These are phyloP conservation scores for Scolopax rusticola DNA, from an alignment of 2,797 vertebrate species.

Conservation along the genomic window DNA sequence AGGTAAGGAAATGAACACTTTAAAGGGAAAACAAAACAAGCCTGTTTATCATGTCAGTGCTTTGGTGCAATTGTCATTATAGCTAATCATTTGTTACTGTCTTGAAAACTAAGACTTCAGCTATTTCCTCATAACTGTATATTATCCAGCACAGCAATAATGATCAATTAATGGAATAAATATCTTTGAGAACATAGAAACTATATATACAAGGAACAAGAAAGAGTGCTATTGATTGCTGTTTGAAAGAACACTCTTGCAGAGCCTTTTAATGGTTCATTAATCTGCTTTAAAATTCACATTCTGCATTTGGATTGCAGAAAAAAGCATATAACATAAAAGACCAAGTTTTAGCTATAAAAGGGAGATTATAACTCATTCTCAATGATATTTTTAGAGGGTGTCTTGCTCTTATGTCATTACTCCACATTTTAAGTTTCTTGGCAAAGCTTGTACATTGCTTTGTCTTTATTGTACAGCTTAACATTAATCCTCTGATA, in stretches of 20 bases:
- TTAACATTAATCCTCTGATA: constrained; percentile 42
- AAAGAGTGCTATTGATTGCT: constrained; percentile 69
- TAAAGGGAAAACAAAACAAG: constrained; percentile 31
- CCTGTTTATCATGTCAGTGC: constrained; percentile 1
- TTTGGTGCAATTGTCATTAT: constrained; percentile 42
- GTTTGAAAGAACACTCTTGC: constrained; percentile 63
- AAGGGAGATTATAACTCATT: constrained; percentile 67
- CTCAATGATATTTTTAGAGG: constrained; percentile 63
- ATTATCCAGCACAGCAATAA: constrained; percentile 65
- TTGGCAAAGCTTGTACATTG: constrained; percentile 43
- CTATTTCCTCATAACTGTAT: constrained; percentile 67
- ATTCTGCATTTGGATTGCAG: constrained; percentile 64
- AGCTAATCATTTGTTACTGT: constrained; percentile 69
- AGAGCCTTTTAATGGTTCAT: constrained; percentile 74
- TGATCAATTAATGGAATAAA: constrained; percentile 79
- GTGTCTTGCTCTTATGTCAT: constrained; percentile 56
- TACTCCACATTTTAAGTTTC: constrained; percentile 1
- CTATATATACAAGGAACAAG: constrained; percentile 48
- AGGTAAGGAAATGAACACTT: constrained; percentile 47
- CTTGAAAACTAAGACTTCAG: constrained; percentile 65
- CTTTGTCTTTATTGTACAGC: constrained; percentile 55
- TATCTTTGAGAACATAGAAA: constrained; percentile 60
- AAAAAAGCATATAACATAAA: constrained; percentile 55
- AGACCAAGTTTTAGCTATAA: constrained; percentile 68
- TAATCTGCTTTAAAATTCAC: constrained; percentile 78